Conservation (phyloP, 2,888 invertebrate species). For the Cosmia pyralina region DNA sequence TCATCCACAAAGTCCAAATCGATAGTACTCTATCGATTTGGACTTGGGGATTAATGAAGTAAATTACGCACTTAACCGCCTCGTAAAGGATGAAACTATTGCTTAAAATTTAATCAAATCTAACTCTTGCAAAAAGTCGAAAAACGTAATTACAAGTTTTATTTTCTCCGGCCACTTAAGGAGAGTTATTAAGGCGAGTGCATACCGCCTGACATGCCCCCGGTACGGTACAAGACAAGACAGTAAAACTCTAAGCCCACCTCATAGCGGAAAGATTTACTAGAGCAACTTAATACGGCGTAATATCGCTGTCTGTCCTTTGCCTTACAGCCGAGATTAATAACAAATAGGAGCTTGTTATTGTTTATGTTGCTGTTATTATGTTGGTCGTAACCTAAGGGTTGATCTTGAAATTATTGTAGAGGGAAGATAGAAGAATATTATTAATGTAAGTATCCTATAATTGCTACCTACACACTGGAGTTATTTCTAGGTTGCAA, state of each 20-base stretch:
- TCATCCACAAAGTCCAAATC: no score
- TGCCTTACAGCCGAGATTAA: slow-evolving; percentile 66
- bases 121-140: neutral
- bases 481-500: no score
- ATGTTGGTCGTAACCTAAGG: slow-evolving; percentile 13
- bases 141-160: slow-evolving; percentile 49
- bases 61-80: neutral
- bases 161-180: slow-evolving; percentile 49
- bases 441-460: no score
- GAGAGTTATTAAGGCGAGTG: slow-evolving; percentile 63
- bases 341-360: slow-evolving; percentile 58
- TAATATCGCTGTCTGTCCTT: slow-evolving; percentile 79
- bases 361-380: slow-evolving; percentile 52
- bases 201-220: slow-evolving; percentile 68
- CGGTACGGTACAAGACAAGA: slow-evolving; percentile 70
- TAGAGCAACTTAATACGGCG: slow-evolving; percentile 86
- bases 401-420: neutral
- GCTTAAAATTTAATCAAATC: no score
- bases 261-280: slow-evolving; percentile 87
- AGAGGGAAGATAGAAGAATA: no score
- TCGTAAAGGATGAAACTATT: neutral
- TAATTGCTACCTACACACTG: no score
- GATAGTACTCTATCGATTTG: no score
- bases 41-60: neutral
- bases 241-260: slow-evolving; percentile 90